Percentiles rank a stretch among this genome's conserved stretches.
phyloP scores from a whole-genome alignment of 2,888 invertebrate species.

The Thymelicus lineola region DNA sequence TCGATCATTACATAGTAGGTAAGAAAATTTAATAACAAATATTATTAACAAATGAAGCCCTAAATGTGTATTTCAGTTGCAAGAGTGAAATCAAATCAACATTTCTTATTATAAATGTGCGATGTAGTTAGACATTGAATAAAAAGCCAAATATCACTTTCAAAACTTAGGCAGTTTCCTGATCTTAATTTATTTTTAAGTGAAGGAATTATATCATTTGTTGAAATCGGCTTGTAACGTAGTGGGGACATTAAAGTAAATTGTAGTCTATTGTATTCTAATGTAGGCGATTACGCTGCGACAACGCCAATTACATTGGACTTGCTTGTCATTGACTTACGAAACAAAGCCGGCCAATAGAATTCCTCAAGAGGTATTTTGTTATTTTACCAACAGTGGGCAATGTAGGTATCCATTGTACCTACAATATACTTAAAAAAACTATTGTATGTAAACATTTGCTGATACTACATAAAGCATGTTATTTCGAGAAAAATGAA shows the following conservation, averaged over 20 bases:
- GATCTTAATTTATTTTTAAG: constrained; percentile 15
- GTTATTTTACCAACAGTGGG: background rate
- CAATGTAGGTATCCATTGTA: no score
- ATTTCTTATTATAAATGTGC: no score
- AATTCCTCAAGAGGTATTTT: background rate
- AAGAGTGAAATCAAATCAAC: no score
- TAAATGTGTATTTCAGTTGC: no score
- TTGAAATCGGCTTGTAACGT: constrained; percentile 25
- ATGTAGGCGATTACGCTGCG: constrained; percentile 26
- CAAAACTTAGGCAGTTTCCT: background rate
- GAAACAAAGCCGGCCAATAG: constrained; percentile 15
- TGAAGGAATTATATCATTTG: constrained; percentile 32
- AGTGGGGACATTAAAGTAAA: constrained; percentile 31
- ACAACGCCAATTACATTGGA: constrained; percentile 22
- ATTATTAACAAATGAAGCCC: no score
- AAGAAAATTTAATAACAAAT: no score
- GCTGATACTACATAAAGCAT: no score
- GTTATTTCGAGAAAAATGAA: no score
- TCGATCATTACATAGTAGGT: background rate
- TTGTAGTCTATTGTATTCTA: constrained; percentile 34
- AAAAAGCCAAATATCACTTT: no score
- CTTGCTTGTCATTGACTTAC: constrained; percentile 15
- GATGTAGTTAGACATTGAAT: no score
- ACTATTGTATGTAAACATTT: no score
- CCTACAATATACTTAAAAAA: no score